Conservation (phyloP, 2,113 vertebrate genomes). For the Melanotaenia duboulayi region DNA sequence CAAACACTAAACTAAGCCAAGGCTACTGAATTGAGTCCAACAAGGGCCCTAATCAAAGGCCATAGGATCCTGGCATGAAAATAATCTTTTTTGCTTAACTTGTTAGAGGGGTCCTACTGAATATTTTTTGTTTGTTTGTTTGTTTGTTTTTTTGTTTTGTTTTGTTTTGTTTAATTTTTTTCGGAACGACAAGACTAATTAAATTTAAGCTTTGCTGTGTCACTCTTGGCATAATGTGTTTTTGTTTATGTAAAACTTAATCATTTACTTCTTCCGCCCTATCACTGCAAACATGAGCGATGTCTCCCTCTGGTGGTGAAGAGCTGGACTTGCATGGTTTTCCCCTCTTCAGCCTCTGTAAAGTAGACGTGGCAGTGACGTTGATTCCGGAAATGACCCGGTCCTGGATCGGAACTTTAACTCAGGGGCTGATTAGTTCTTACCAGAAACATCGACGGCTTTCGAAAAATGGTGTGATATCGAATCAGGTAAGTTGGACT, state of each 20-base stretch:
- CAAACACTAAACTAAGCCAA: too few relatives aligned
- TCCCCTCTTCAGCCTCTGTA: neutral
- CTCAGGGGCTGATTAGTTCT: conserved; percentile 54
- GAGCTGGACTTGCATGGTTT: neutral
- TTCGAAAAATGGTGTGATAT: conserved; percentile 47
- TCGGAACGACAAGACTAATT: too few relatives aligned
- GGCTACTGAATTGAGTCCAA: too few relatives aligned
- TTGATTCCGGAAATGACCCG: conserved; percentile 79
- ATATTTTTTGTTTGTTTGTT: too few relatives aligned
- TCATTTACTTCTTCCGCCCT: neutral
- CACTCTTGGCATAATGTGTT: too few relatives aligned
- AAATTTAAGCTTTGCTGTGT: too few relatives aligned
- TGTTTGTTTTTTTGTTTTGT: too few relatives aligned
- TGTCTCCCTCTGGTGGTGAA: conserved; percentile 49
- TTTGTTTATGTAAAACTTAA: neutral
- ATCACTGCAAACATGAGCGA: neutral
- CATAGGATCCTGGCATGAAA: too few relatives aligned
- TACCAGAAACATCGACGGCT: conserved; percentile 47
- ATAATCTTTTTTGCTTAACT: too few relatives aligned
- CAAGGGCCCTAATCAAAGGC: too few relatives aligned
- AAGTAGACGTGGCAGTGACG: conserved; percentile 85
- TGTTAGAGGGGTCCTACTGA: too few relatives aligned
- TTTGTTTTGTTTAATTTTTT: too few relatives aligned
- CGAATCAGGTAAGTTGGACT: conserved; percentile 47
- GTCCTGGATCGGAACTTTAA: conserved; percentile 81